phyloP scores from a whole-genome alignment of 2,888 invertebrate genomes.

The Catotricha subobsoleta region DNA sequence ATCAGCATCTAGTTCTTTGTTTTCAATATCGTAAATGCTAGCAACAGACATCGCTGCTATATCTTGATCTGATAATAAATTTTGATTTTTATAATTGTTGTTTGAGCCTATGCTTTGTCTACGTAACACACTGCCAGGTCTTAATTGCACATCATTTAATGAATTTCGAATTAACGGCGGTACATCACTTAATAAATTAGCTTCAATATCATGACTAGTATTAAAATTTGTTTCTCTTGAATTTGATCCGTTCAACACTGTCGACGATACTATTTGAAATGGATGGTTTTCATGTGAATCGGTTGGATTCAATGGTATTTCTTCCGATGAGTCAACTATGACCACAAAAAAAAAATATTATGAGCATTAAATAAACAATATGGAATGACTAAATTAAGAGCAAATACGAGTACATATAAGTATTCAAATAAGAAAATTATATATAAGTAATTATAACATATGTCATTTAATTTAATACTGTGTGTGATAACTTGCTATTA shows the following conservation, averaged over 20 bases:
- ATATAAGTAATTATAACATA: too few species aligned
- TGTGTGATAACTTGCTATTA: too few species aligned
- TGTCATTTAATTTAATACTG: too few species aligned
- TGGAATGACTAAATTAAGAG: too few species aligned
- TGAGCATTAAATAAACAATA: too few species aligned
- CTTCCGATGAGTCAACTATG: not conserved
- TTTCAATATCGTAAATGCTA: conserved; percentile 12
- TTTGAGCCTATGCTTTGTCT: not conserved
- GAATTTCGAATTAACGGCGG: not conserved
- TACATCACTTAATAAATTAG: not conserved
- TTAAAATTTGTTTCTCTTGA: not conserved
- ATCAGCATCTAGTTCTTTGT: conserved; percentile 12
- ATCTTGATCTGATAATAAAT: conserved; percentile 1
- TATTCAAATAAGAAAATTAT: too few species aligned
- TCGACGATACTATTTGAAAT: too few species aligned
- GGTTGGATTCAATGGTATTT: not conserved
- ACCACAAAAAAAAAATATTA: not conserved
- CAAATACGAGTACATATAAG: too few species aligned
- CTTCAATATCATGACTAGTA: not conserved
- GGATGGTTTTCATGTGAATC: not conserved
- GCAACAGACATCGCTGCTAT: conserved; percentile 13
- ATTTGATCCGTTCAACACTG: not conserved
- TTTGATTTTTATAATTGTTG: not conserved
- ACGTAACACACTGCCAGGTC: not conserved
- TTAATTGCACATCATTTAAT: not conserved